Evolutionary conservation across 2,888 invertebrate genomes (phyloP).

Genomic region (Leptinotarsa tumamoca): DNA sequence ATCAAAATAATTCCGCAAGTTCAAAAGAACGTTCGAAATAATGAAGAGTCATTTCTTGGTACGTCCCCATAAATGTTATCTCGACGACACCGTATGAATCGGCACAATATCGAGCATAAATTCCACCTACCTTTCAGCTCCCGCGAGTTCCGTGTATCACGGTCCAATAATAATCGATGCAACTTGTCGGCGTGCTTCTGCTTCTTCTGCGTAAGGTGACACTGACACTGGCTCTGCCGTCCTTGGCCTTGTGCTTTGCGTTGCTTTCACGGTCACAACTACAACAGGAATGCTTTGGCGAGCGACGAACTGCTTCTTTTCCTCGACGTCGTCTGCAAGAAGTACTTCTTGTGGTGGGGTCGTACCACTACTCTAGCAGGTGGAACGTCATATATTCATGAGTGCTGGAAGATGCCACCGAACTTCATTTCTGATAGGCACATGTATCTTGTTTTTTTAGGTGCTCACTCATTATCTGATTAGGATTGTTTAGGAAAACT

Average conservation of each 20-base stretch:
- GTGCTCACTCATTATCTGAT: not conserved
- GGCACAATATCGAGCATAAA: slow-evolving; percentile 15
- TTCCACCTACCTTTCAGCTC: slow-evolving; percentile 21
- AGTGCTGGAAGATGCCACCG: slow-evolving; percentile 55
- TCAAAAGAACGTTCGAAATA: not conserved
- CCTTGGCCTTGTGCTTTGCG: slow-evolving; percentile 58
- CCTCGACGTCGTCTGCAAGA: slow-evolving; percentile 60
- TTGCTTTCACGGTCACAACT: slow-evolving; percentile 66
- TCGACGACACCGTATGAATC: slow-evolving; percentile 2
- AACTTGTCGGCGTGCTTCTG: slow-evolving; percentile 14
- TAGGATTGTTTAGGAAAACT: not conserved
- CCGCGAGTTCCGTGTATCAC: slow-evolving; percentile 19
- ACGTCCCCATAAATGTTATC: not conserved
- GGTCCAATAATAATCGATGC: slow-evolving; percentile 22
- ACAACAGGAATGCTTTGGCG: slow-evolving; percentile 66
- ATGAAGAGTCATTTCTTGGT: not conserved
- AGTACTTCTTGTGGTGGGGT: slow-evolving; percentile 60
- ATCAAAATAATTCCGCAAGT: not conserved
- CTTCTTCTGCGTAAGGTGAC: slow-evolving; percentile 50
- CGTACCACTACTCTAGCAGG: slow-evolving; percentile 62
- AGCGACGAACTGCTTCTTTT: slow-evolving; percentile 66
- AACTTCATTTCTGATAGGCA: slow-evolving; percentile 18
- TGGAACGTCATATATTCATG: slow-evolving; percentile 56
- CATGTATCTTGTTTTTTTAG: not conserved
- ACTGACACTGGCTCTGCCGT: slow-evolving; percentile 61